Conservation (phyloP, 2,113 vertebrate species). For the Megaceryle maxima region DNA sequence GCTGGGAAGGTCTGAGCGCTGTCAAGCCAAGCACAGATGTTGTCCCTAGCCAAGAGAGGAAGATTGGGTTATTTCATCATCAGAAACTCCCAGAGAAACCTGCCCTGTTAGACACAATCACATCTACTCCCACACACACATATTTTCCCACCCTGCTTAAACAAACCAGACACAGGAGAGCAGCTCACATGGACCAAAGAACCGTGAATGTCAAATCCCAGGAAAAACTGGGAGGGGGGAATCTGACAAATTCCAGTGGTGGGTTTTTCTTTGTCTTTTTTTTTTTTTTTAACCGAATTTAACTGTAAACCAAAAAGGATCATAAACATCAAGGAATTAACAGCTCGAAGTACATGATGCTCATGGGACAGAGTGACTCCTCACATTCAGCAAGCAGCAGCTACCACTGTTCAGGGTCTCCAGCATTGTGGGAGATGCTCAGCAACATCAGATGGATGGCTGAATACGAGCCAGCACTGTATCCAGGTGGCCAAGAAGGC, state of each 20-base stretch:
- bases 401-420: accelerated
- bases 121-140: accelerated
- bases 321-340: not conserved
- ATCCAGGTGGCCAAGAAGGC: no score
- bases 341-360: accelerated
- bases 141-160: not conserved
- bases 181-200: not conserved
- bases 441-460: not conserved
- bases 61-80: not conserved
- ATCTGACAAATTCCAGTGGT: not conserved
- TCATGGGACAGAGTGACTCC: not conserved
- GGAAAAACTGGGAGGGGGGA: accelerated
- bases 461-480: no score
- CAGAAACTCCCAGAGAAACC: not conserved
- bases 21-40: not conserved
- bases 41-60: not conserved
- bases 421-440: accelerated
- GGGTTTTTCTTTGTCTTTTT: not conserved
- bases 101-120: not conserved
- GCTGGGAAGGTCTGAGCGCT: not conserved
- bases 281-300: not conserved
- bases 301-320: not conserved
- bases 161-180: not conserved
- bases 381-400: not conserved
- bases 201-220: not conserved